phyloP scores from a whole-genome alignment of 2,888 invertebrate genomes.

The Caenorhabditis wallacei region DNA sequence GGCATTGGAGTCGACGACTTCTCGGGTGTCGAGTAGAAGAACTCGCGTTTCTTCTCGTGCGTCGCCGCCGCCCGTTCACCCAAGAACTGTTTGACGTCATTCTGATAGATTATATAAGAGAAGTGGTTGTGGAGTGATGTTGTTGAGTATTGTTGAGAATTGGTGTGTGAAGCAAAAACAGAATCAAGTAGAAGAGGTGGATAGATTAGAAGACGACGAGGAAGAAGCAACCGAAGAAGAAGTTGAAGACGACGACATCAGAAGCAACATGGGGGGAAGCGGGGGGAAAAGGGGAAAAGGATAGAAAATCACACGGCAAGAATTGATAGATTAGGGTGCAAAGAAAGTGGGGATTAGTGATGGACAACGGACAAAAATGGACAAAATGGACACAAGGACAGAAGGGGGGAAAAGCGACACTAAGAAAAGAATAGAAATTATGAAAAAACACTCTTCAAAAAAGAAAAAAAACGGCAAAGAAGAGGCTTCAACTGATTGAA shows the following conservation, averaged over 20 bases:
- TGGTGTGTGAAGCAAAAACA: conserved; percentile 24
- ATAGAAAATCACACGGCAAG: conserved; percentile 22
- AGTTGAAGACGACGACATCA: conserved; percentile 9
- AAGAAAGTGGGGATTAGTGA: conserved; percentile 16
- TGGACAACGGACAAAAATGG: neutral
- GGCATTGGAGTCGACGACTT: conserved; percentile 34
- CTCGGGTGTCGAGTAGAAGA: conserved; percentile 67
- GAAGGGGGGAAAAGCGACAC: neutral
- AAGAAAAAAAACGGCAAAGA: neutral
- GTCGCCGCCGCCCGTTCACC: conserved; percentile 56
- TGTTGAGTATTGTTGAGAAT: neutral
- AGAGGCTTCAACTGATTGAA: conserved; percentile 48
- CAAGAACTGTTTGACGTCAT: conserved; percentile 25
- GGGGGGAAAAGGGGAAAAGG: neutral
- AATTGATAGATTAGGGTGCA: conserved; percentile 19
- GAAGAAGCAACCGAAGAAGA: conserved; percentile 22
- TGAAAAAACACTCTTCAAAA: neutral
- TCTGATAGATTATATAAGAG: conserved; percentile 25
- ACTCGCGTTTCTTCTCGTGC: conserved; percentile 67
- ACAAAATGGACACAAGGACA: conserved; percentile 19
- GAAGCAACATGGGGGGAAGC: neutral
- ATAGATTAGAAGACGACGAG: conserved; percentile 22
- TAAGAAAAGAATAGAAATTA: neutral
- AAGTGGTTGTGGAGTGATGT: conserved; percentile 8
- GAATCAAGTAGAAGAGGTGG: conserved; percentile 40